Conservation (phyloP, 2,888 invertebrate genomes). For the Drosophila mayaguana region DNA sequence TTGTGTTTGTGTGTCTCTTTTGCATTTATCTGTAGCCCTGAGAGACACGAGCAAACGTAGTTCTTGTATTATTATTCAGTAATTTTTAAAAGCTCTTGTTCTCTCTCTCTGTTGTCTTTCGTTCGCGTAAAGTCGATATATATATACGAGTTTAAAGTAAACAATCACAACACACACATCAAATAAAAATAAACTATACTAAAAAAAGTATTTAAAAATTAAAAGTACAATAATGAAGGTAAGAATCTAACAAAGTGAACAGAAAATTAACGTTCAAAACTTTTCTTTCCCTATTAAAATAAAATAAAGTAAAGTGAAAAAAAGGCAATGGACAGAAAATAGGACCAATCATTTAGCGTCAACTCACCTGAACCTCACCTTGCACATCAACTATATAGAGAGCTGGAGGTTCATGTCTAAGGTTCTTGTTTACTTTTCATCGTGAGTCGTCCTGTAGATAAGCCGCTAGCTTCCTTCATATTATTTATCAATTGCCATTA, state of each 20-base stretch:
- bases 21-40: conserved; percentile 47
- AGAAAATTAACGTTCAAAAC: conserved; percentile 60
- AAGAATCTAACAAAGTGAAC: conserved; percentile 71
- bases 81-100: conserved; percentile 46
- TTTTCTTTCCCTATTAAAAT: conserved; percentile 40
- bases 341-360: neutral
- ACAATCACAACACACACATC: conserved; percentile 44
- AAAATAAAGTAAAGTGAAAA: no score
- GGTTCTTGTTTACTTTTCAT: neutral
- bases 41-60: conserved; percentile 48
- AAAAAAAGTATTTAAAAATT: conserved; percentile 47
- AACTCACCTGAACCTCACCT: neutral
- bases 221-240: conserved; percentile 71
- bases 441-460: neutral
- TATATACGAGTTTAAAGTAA: conserved; percentile 27
- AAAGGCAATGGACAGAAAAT: neutral
- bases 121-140: conserved; percentile 60
- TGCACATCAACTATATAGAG: neutral
- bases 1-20: conserved; percentile 35
- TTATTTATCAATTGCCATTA: neutral
- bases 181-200: conserved; percentile 45
- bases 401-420: neutral
- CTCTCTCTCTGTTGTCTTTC: conserved; percentile 48
- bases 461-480: neutral
- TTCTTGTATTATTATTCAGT: conserved; percentile 44